These are phyloP conservation scores for Potamilus streckersoni DNA, from an alignment of 1,140 invertebrate genomes.

Conservation along the genomic window DNA sequence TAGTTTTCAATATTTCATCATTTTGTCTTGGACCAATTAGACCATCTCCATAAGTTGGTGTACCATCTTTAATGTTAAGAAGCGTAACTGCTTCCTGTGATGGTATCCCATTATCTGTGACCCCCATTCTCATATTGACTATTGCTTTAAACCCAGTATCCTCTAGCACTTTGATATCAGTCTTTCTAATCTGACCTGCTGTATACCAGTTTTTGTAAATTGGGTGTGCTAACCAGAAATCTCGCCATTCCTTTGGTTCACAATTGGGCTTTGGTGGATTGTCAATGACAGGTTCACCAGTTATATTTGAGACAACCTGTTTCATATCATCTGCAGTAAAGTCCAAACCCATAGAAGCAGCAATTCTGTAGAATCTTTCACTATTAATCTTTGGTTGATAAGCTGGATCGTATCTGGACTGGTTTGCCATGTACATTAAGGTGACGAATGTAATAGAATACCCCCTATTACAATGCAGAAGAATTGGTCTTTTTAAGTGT, in stretches of 20 bases:
- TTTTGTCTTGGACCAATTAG: constrained; percentile 38
- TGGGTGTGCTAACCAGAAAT: constrained; percentile 55
- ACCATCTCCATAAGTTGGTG: constrained; percentile 44
- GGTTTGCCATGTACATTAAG: constrained; percentile 54
- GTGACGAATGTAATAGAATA: constrained; percentile 54
- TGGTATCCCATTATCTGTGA: constrained; percentile 35
- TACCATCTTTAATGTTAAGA: constrained; percentile 49
- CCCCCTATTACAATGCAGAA: constrained; percentile 49
- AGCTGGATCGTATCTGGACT: constrained; percentile 28
- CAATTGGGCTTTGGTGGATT: constrained; percentile 42
- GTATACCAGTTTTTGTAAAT: constrained; percentile 57
- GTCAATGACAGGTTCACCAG: constrained; percentile 42
- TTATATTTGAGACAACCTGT: constrained; percentile 43
- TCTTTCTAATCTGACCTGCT: constrained; percentile 50
- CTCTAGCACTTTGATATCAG: constrained; percentile 42
- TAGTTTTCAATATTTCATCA: constrained; percentile 33
- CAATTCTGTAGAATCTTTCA: constrained; percentile 47
- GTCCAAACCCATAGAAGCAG: constrained; percentile 50
- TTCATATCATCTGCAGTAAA: constrained; percentile 45
- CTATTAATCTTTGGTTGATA: constrained; percentile 42
- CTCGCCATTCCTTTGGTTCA: constrained; percentile 45
- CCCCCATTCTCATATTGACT: constrained; percentile 50
- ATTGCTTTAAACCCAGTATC: constrained; percentile 45
- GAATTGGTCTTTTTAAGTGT: constrained; percentile 39
- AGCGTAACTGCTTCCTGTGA: constrained; percentile 52